Conservation (phyloP, 2,888 invertebrate genomes). For the Pachydiplax longipennis region DNA sequence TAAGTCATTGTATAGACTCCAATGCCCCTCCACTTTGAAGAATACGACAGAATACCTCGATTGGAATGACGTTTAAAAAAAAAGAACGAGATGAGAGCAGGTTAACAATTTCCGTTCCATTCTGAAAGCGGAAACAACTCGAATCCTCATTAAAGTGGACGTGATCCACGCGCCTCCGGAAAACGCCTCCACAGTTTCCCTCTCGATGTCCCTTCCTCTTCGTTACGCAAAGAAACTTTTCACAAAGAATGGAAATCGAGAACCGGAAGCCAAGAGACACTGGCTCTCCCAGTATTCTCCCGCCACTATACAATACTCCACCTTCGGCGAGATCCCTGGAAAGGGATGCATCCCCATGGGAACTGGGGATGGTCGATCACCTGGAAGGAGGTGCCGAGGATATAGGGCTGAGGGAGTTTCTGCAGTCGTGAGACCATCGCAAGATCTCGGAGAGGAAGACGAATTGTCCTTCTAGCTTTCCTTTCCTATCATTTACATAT, state of each 20-base stretch:
- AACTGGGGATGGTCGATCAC: slow-evolving; percentile 12
- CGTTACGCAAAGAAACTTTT: slow-evolving; percentile 41
- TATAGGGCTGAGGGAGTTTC: background rate
- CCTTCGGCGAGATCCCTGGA: background rate
- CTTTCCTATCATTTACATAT: too few relatives aligned
- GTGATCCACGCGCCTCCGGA: background rate
- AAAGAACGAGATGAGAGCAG: background rate
- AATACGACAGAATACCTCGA: background rate
- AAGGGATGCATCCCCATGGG: background rate
- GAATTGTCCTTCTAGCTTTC: too few relatives aligned
- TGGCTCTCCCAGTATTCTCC: background rate
- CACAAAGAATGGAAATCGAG: slow-evolving; percentile 40
- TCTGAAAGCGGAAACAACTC: background rate
- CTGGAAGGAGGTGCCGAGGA: background rate
- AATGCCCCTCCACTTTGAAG: too few relatives aligned
- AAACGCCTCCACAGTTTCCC: background rate
- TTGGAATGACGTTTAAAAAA: background rate
- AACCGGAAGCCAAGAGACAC: slow-evolving; percentile 33
- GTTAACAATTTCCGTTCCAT: background rate
- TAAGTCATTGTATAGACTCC: too few relatives aligned
- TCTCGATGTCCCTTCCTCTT: slow-evolving; percentile 4
- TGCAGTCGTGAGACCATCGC: background rate
- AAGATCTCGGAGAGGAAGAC: background rate
- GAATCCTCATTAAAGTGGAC: background rate
- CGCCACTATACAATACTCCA: background rate